Conservation (phyloP, 2,888 invertebrate species). For the Brenthis ino region DNA sequence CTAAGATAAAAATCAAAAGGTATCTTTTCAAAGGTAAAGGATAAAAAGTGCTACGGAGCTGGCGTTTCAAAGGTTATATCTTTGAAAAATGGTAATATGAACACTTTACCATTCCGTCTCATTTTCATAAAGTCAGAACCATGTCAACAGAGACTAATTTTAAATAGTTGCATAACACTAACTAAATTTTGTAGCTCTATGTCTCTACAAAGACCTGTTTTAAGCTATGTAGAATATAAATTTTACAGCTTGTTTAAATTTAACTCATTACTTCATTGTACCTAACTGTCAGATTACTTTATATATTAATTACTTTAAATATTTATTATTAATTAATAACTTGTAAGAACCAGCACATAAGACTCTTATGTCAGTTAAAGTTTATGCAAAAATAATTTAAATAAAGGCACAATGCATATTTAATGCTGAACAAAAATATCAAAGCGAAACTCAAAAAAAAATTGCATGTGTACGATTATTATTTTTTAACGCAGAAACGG, state of each 20-base stretch:
- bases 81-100: too few relatives aligned
- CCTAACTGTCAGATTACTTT: slow-evolving; percentile 27
- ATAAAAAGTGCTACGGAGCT: too few relatives aligned
- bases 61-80: too few relatives aligned
- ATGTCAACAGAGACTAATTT: slow-evolving; percentile 21
- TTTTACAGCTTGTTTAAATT: slow-evolving; percentile 78
- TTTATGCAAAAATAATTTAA: neutral
- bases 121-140: slow-evolving; percentile 6
- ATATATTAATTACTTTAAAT: slow-evolving; percentile 14
- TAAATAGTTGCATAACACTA: slow-evolving; percentile 54
- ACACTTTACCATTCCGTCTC: neutral
- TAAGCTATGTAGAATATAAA: slow-evolving; percentile 77
- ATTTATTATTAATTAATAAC: slow-evolving; percentile 17
- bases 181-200: slow-evolving; percentile 66
- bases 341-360: neutral
- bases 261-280: slow-evolving; percentile 53
- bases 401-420: neutral
- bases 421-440: too few relatives aligned
- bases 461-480: too few relatives aligned
- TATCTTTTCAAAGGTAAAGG: too few relatives aligned
- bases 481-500: too few relatives aligned
- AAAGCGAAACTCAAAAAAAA: too few relatives aligned
- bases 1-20: too few relatives aligned
- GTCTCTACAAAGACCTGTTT: slow-evolving; percentile 72
- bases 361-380: neutral